phyloP scores from a whole-genome alignment of 37 sponge, comb jelly and placozoan genomes.

The Halichondria panicea region DNA sequence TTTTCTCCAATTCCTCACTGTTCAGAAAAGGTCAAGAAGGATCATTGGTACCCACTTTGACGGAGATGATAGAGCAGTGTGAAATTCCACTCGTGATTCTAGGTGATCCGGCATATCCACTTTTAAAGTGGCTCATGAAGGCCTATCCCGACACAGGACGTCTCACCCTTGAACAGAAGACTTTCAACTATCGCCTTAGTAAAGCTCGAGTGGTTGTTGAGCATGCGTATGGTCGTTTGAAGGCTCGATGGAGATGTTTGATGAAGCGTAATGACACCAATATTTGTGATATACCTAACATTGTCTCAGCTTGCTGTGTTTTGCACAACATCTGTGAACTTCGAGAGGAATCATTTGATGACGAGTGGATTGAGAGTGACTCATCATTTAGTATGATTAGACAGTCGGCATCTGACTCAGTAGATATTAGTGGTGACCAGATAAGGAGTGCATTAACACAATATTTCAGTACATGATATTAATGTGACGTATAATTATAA shows the following conservation, averaged over 20 bases:
- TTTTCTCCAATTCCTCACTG: conserved; percentile 21
- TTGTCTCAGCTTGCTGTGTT: conserved; percentile 34
- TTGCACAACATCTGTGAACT: conserved; percentile 40
- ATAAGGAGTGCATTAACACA: no score
- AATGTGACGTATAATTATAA: no score
- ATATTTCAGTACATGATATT: no score
- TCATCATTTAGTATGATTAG: no score
- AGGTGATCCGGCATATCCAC: conserved; percentile 36
- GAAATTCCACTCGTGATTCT: conserved; percentile 24
- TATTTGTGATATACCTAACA: conserved; percentile 10
- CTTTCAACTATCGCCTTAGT: conserved; percentile 25
- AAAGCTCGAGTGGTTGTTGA: conserved; percentile 17
- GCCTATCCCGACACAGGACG: conserved; percentile 11
- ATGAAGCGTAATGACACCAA: conserved; percentile 4
- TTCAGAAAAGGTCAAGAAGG: conserved; percentile 6
- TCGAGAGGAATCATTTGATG: no score
- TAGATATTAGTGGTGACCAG: no score
- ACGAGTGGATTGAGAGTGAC: no score
- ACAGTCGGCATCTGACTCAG: no score
- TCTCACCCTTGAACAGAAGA: conserved; percentile 10
- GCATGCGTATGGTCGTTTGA: conserved; percentile 35
- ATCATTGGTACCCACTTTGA: conserved; percentile 5
- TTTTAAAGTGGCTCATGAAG: conserved; percentile 49
- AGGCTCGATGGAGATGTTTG: conserved; percentile 50
- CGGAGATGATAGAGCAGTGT: not conserved